Base-by-base conservation (phyloP, 2,113 vertebrate species). In the Epinephelus moara region DNA sequence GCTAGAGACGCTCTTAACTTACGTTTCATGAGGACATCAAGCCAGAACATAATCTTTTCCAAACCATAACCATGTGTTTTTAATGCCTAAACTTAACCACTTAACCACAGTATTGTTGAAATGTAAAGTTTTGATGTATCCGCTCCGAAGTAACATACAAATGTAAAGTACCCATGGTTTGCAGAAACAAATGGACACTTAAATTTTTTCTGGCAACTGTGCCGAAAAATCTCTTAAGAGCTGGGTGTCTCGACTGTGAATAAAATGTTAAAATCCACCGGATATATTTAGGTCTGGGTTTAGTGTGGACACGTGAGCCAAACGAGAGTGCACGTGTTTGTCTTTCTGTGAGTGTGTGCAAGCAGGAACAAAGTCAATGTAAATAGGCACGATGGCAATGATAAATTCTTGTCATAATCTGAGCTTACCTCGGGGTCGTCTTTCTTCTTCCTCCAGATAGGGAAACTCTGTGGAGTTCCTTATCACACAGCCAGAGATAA, bases 401-500 rank as follows among this genome's bases (percentile, higher is more conserved):
- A 88, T 89, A 88, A 87, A 90, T 84, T 73, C 85, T 79, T 74
- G 89, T 91, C 83, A 89, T 88, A 90, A 90, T 87, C 81, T 82
- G 57, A 73, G 69, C 6, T 80, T 90, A 91, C 88, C 88, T 88
- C 83, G 12, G 93, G 91, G 91, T 91, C 70, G 77, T 80, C 90
- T 90, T 81, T 77, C 78, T 87, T 92, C 84, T 78, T 87, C 62
- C 60, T 70, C 75, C 78, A 86, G 86, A 85, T 85, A 88, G 70
- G 81, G 70, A 73, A 84, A 82, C 88, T 93, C 87, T 84, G 76
- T 27, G 55, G 90, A 91, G 86, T 88, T 88, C 75, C 78, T 93
- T 92, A 93, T 92, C 92, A 91, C 81, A 89, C 72, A 87, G 82
- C 62, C 80, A 45, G 74, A 88, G 90, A 93, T 88, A 93, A 91